Evolutionary conservation across 2,888 invertebrate genomes (phyloP).

Genomic region (Operophtera brumata): DNA sequence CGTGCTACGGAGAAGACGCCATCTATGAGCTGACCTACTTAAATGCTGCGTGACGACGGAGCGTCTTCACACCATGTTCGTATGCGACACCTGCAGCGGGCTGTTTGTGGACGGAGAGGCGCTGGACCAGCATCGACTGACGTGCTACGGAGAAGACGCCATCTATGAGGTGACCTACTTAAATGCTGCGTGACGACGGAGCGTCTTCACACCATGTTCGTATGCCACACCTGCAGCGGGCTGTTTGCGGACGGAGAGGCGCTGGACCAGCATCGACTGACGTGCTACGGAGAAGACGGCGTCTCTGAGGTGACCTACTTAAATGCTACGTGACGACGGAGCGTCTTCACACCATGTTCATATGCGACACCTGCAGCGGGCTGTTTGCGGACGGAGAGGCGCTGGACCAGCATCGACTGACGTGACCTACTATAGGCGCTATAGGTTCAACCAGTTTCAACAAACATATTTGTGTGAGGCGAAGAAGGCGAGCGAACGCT

Average conservation of each 20-base stretch:
- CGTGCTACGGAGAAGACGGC: constrained; percentile 51
- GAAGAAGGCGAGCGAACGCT: too few species aligned
- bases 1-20: constrained; percentile 51
- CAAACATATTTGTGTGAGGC: too few species aligned
- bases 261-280: constrained; percentile 58
- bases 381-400: constrained; percentile 67
- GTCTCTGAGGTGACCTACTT: constrained; percentile 25
- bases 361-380: constrained; percentile 68
- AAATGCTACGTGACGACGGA: constrained; percentile 52
- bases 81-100: constrained; percentile 68
- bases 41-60: constrained; percentile 52
- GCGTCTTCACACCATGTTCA: constrained; percentile 66
- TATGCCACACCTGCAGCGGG: constrained; percentile 68
- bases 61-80: constrained; percentile 66
- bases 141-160: constrained; percentile 51
- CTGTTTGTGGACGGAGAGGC: constrained; percentile 67
- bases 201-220: constrained; percentile 66
- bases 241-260: constrained; percentile 67
- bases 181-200: constrained; percentile 52
- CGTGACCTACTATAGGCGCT: too few species aligned
- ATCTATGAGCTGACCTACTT: constrained; percentile 25
- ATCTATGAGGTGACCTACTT: constrained; percentile 25
- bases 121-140: constrained; percentile 58
- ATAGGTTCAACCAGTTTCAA: too few species aligned
- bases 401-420: constrained; percentile 58